phyloP scores from a whole-genome alignment of 64 coral and sea anemone species.

The Pocillopora verrucosa region DNA sequence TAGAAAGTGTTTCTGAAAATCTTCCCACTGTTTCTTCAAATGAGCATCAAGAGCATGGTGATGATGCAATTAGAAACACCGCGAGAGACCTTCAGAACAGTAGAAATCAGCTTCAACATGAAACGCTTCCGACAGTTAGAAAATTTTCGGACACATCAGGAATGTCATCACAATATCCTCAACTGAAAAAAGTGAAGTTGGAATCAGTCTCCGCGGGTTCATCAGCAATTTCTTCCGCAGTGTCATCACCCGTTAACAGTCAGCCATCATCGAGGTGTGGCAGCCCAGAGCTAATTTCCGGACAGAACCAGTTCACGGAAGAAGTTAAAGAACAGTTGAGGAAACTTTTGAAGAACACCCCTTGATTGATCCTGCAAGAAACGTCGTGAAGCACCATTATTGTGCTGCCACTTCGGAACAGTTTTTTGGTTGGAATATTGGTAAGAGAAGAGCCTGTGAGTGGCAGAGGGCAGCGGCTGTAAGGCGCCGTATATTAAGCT shows the following conservation, averaged over 20 bases:
- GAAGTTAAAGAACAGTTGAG: constrained; percentile 45
- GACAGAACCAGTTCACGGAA: not conserved
- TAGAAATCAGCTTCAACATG: not conserved
- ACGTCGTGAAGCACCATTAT: constrained; percentile 46
- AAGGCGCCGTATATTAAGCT: constrained; percentile 19
- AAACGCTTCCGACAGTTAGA: not conserved
- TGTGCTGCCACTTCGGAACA: constrained; percentile 61
- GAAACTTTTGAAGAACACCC: constrained; percentile 47
- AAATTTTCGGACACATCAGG: not conserved
- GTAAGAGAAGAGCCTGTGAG: constrained; percentile 87
- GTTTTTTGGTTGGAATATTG: constrained; percentile 74
- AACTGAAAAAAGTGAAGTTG: constrained; percentile 56
- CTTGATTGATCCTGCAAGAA: constrained; percentile 62
- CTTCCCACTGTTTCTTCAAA: not conserved
- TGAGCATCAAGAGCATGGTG: not conserved
- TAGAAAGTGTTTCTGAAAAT: not conserved
- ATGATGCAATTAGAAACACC: too few relatives aligned
- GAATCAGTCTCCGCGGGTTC: constrained; percentile 48
- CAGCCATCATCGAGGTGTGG: constrained; percentile 51
- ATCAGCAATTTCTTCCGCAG: constrained; percentile 31
- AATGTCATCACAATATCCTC: not conserved
- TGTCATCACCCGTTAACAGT: constrained; percentile 55
- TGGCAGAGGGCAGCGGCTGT: constrained; percentile 84
- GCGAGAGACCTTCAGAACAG: not conserved
- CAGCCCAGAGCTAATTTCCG: constrained; percentile 55